Evolutionary conservation across 37 sponge, comb jelly and placozoan genomes (phyloP), one percentile per base, ranked within the genome.

Genomic region (Crambe crambe): DNA sequence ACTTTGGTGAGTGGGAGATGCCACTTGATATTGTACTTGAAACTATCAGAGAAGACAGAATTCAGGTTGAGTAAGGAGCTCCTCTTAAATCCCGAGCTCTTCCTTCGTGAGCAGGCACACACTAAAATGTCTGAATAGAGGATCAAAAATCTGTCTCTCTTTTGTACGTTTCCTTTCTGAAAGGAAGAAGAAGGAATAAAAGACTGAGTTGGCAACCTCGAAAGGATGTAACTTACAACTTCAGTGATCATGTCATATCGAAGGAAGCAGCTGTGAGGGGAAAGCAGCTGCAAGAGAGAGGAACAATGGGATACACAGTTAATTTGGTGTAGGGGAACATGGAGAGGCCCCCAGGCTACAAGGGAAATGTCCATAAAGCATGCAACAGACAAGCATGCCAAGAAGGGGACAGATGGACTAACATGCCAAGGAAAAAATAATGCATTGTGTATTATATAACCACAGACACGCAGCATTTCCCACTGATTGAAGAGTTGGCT

Each of bases 201-300:
- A n/a, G n/a, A n/a, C n/a, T n/a, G n/a, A n/a, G n/a, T n/a, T n/a
- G n/a, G n/a, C n/a, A n/a, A n/a, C n/a, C n/a, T n/a, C n/a, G n/a
- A n/a, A n/a, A n/a, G n/a, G n/a, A n/a, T n/a, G n/a, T n/a, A n/a
- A 82, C 87, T 83, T 67, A 91, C 92, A 62, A 88, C 42, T 69
- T 93, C 93, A 3, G 89, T 89, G 42, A 88, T 63, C 59, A 70
- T 58, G 54, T 93, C 93, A 68, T 81, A 84, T 71, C 89, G 54
- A 3, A 93, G 31, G 17, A 93, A 54, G 37, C 30, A 32, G 23
- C 89, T 75, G 34, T 73, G 25, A 12, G 89, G 62, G 10, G 73
- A 70, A 17, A 89, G 42, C 17, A 85, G 41, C 89, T 93, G 69
- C 38, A 41, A 18, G n/a, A 41, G 47, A 17, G 31, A 66, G 30